phyloP scores from a whole-genome alignment of 2,888 invertebrate genomes.

The Volucella inflata region DNA sequence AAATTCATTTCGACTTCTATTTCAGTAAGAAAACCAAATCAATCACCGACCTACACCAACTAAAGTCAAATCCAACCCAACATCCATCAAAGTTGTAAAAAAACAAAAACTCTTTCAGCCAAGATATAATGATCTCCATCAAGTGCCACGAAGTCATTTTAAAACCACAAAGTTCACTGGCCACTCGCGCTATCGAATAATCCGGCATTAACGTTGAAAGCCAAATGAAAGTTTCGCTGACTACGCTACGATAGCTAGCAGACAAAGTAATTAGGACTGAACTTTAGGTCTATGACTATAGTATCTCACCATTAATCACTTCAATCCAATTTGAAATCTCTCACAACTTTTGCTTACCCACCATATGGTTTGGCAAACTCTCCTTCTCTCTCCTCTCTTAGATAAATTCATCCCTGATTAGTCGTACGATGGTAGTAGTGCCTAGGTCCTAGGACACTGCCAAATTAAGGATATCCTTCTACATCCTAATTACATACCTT shows the following conservation, averaged over 20 bases:
- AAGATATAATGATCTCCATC: constrained; percentile 4
- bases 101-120: not conserved
- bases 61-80: not conserved
- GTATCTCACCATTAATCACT: constrained; percentile 62
- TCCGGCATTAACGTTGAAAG: not conserved
- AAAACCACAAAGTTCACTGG: constrained; percentile 19
- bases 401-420: constrained; percentile 55
- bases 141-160: not conserved
- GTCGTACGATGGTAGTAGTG: constrained; percentile 26
- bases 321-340: constrained; percentile 52
- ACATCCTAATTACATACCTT: constrained; percentile 72
- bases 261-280: constrained; percentile 70
- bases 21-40: too few relatives aligned
- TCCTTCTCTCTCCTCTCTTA: not conserved
- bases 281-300: constrained; percentile 43
- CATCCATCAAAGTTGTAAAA: not conserved
- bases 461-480: constrained; percentile 59
- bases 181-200: constrained; percentile 6
- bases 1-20: too few relatives aligned
- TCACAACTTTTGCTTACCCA: constrained; percentile 45
- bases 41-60: too few relatives aligned
- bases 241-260: constrained; percentile 17
- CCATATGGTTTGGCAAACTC: constrained; percentile 50
- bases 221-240: constrained; percentile 67
- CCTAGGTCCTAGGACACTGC: constrained; percentile 18